These are phyloP conservation scores for Gryllus longicercus DNA, from an alignment of 2,888 invertebrate species.

Conservation along the genomic window DNA sequence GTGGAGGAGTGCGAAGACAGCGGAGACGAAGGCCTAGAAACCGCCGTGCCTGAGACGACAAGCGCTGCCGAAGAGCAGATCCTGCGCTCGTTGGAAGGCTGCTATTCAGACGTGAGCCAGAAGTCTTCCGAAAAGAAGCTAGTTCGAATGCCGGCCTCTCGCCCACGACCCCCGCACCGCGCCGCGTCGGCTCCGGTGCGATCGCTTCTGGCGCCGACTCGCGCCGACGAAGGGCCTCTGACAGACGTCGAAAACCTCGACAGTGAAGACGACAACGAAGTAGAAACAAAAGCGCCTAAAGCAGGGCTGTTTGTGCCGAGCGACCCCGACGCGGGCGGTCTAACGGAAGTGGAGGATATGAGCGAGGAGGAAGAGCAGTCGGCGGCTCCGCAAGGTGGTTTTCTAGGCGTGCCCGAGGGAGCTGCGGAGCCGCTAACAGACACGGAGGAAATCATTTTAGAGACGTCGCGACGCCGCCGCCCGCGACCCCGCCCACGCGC, in stretches of 20 bases:
- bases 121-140: background rate
- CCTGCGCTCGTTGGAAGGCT: background rate
- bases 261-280: slow-evolving; percentile 37
- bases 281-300: slow-evolving; percentile 37
- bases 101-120: background rate
- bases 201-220: background rate
- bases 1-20: slow-evolving; percentile 44
- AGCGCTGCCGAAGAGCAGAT: background rate
- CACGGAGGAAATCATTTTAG: slow-evolving; percentile 48
- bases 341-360: slow-evolving; percentile 48
- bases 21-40: slow-evolving; percentile 36
- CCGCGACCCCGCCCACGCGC: background rate
- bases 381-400: slow-evolving; percentile 41
- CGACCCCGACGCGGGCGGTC: slow-evolving; percentile 36
- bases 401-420: slow-evolving; percentile 26
- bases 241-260: slow-evolving; percentile 49
- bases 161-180: background rate
- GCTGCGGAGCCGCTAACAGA: slow-evolving; percentile 48
- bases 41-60: slow-evolving; percentile 17
- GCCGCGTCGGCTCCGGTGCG: background rate
- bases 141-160: background rate
- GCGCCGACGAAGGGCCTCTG: slow-evolving; percentile 43
- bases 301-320: slow-evolving; percentile 33
- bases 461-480: slow-evolving; percentile 25
- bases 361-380: slow-evolving; percentile 44